Percentiles rank a stretch among this genome's conserved stretches.
These are phyloP conservation scores for Scarus forsteni DNA, from an alignment of 2,797 vertebrate species.

Conservation along the genomic window DNA sequence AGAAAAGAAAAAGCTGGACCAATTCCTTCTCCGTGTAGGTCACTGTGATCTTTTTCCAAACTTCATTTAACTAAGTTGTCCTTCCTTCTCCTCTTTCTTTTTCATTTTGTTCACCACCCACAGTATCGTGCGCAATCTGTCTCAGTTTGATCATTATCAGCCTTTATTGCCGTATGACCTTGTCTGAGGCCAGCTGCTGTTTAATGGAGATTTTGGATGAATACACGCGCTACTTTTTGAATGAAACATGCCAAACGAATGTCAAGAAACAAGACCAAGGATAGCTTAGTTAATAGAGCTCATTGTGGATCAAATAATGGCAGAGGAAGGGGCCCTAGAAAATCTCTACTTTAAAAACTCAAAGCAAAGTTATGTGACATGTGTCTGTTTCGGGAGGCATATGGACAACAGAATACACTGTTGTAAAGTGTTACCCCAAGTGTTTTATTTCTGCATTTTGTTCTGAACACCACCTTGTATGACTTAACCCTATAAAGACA, in stretches of 20 bases:
- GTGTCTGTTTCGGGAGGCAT: no score
- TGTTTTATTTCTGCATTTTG: no score
- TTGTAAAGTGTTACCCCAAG: no score
- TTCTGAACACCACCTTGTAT: no score
- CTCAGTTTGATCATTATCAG: conserved; percentile 40
- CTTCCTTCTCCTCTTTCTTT: conserved; percentile 3
- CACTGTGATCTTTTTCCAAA: conserved; percentile 7
- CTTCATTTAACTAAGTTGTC: conserved; percentile 30
- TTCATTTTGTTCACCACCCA: conserved; percentile 7
- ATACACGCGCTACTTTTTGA: background rate
- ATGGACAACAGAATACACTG: no score
- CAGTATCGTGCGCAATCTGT: background rate
- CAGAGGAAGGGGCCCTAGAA: background rate
- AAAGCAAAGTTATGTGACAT: background rate
- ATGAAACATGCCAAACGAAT: background rate
- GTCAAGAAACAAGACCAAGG: background rate
- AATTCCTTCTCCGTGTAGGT: conserved; percentile 6
- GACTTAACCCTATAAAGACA: no score
- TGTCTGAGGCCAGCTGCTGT: conserved; percentile 20
- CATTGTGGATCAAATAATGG: background rate
- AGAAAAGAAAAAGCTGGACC: conserved; percentile 20
- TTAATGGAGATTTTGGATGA: background rate
- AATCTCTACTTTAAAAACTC: background rate
- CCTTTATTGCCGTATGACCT: conserved; percentile 21
- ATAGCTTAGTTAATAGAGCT: background rate